Evolutionary conservation across 2,113 vertebrate species (phyloP).

Genomic region (Sceloporus tristichus): DNA sequence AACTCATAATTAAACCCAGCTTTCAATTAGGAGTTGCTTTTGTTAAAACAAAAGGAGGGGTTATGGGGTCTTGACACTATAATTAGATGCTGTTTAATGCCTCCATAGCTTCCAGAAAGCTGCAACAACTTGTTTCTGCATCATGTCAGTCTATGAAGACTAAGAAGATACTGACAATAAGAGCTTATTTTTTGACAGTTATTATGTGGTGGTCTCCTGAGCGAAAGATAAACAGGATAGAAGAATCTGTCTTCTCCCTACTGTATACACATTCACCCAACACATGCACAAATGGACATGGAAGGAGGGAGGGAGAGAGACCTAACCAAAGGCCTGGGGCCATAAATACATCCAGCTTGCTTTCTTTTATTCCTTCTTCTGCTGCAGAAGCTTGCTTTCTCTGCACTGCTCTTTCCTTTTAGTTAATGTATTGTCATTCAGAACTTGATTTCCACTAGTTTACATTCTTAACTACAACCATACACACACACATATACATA

Average conservation of each 20-base stretch:
- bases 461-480: conserved; percentile 67
- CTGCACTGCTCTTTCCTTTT: conserved; percentile 18
- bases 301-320: no score
- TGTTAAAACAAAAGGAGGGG: not conserved
- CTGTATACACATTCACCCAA: no score
- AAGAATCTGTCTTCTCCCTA: conserved; percentile 18
- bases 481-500: conserved; percentile 14
- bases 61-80: not conserved
- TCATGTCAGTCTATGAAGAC: conserved; percentile 57
- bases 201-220: conserved; percentile 59
- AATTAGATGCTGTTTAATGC: conserved; percentile 25
- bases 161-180: conserved; percentile 72
- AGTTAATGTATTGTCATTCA: conserved; percentile 61
- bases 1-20: conserved; percentile 4
- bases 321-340: not conserved
- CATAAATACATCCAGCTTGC: conserved; percentile 35
- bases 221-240: conserved; percentile 57
- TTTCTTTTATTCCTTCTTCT: conserved; percentile 24
- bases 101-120: conserved; percentile 11
- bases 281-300: no score
- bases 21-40: conserved; percentile 28
- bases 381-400: not conserved
- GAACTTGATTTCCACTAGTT: conserved; percentile 62
- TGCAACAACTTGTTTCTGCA: conserved; percentile 63
- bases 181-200: conserved; percentile 62